Percentiles rank a stretch among this genome's conserved stretches.
These are phyloP conservation scores for Poeciliopsis gracilis DNA, from an alignment of 2,797 vertebrate genomes.

Conservation along the genomic window DNA sequence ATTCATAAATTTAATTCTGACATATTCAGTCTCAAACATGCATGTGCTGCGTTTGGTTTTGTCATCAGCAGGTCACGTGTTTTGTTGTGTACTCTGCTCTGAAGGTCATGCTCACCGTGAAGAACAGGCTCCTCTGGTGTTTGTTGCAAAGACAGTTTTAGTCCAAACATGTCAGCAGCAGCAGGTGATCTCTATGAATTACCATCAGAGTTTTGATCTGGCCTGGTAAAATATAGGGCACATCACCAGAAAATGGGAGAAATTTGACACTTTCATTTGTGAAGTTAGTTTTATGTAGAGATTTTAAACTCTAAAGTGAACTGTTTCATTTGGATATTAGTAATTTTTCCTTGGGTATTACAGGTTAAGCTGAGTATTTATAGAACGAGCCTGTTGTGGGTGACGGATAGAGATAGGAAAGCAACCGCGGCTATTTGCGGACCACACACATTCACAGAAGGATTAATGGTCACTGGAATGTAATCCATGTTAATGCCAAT, in stretches of 20 bases:
- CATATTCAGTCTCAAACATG: not conserved
- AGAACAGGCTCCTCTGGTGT: not conserved
- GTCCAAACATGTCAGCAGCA: not conserved
- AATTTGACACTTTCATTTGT: not conserved
- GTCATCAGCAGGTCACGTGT: slow-evolving; percentile 14
- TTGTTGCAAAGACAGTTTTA: not conserved
- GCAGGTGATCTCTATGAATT: not conserved
- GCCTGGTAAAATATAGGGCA: not conserved
- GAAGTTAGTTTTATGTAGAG: not conserved
- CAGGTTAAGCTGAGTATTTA: slow-evolving; percentile 13
- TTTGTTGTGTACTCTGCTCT: not conserved
- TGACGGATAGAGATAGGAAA: slow-evolving; percentile 9
- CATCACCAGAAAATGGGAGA: not conserved
- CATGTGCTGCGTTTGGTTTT: slow-evolving; percentile 13
- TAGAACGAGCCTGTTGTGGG: not conserved
- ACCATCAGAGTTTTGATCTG: not conserved
- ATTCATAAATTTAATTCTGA: not conserved
- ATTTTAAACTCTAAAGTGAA: not conserved
- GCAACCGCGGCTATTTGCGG: slow-evolving; percentile 21
- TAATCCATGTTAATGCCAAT: not conserved
- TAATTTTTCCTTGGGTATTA: not conserved
- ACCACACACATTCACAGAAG: not conserved
- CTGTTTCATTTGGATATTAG: not conserved
- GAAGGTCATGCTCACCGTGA: not conserved
- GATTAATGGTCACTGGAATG: not conserved